phyloP scores from a whole-genome alignment of 2,797 vertebrate genomes.

The Rhabdomys pumilio region DNA sequence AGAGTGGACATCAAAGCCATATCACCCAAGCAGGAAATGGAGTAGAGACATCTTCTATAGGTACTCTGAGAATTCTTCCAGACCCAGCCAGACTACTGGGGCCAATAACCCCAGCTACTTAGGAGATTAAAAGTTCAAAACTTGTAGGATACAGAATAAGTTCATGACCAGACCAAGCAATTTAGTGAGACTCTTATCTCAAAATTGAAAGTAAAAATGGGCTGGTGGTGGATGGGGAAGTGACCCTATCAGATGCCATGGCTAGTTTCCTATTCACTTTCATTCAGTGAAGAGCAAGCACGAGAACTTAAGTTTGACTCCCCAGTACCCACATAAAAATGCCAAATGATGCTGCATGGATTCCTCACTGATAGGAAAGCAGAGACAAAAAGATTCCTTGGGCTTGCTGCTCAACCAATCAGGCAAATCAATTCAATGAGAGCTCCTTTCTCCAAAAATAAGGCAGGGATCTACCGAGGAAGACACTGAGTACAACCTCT shows the following conservation, averaged over 20 bases:
- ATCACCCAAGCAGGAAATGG: background rate
- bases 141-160: background rate
- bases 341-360: background rate
- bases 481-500: background rate
- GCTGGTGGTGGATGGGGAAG: background rate
- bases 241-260: background rate
- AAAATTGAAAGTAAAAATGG: background rate
- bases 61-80: background rate
- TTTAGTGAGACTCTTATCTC: constrained; percentile 4
- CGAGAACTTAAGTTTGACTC: background rate
- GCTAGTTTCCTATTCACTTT: background rate
- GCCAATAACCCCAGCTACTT: background rate
- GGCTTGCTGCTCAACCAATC: background rate
- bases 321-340: background rate
- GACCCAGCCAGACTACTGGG: background rate
- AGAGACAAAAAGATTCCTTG: background rate
- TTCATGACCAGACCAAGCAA: background rate
- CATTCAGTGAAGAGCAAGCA: background rate
- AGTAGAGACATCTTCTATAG: background rate
- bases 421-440: background rate
- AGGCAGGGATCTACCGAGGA: background rate
- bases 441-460: background rate
- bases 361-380: no score
- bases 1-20: no score
- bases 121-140: background rate